These are phyloP conservation scores for Coilia nasus DNA, from an alignment of 2,797 vertebrate genomes.

Conservation along the genomic window DNA sequence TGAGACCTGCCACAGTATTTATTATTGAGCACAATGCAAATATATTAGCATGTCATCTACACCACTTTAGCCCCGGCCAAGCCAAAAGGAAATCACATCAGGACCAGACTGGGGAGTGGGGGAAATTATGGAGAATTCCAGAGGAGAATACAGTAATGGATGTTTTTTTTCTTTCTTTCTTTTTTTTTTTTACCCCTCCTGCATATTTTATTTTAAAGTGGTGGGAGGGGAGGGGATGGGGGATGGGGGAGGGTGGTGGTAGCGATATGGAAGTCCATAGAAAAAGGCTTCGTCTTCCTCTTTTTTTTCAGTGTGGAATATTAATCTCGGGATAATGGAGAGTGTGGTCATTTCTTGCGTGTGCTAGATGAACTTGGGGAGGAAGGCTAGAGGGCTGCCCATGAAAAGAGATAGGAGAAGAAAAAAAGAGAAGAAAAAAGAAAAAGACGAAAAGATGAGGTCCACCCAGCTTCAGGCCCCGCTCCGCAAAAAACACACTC, in stretches of 20 bases:
- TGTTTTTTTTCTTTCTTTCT: not conserved
- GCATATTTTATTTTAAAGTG: constrained; percentile 17
- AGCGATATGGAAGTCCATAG: constrained; percentile 17
- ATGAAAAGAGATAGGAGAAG: not conserved
- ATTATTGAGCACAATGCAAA: constrained; percentile 80
- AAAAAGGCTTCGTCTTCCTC: not conserved
- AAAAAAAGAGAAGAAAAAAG: not conserved
- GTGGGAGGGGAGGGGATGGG: not conserved
- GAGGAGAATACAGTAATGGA: constrained; percentile 27
- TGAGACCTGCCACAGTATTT: constrained; percentile 80
- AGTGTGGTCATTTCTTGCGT: constrained; percentile 57
- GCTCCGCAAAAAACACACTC: not conserved
- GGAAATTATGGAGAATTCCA: constrained; percentile 59
- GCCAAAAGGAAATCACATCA: constrained; percentile 63
- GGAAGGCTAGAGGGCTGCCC: not conserved
- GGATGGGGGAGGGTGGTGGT: not conserved
- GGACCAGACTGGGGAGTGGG: constrained; percentile 53
- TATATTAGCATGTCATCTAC: constrained; percentile 81
- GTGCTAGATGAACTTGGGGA: not conserved
- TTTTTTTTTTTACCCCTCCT: not conserved
- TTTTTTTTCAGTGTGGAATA: constrained; percentile 33
- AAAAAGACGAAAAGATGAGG: not conserved
- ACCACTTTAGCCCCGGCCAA: constrained; percentile 69
- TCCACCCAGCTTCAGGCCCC: not conserved
- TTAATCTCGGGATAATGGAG: constrained; percentile 51